Evolutionary conservation across 2,888 invertebrate species (phyloP).

Genomic region (Schizotus pectinicornis): DNA sequence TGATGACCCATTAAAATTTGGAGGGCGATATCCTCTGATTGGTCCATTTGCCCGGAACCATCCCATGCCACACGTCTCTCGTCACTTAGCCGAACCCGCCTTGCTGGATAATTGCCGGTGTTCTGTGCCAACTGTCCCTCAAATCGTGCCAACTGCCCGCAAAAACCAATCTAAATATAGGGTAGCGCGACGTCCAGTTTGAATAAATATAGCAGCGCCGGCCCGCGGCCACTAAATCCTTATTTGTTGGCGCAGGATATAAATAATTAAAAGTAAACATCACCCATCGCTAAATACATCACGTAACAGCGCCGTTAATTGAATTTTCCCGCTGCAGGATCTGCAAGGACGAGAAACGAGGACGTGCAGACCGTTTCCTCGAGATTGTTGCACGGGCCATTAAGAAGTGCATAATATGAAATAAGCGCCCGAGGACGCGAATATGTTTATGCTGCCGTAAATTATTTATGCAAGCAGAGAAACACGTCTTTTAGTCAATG

Average conservation of each 20-base stretch:
- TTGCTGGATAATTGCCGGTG: constrained; percentile 5
- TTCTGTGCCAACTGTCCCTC: constrained; percentile 12
- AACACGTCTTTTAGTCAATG: constrained; percentile 45
- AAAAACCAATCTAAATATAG: constrained; percentile 28
- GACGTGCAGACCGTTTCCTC: constrained; percentile 24
- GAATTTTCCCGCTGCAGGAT: constrained; percentile 24
- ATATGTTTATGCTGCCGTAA: constrained; percentile 49
- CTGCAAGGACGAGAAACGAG: constrained; percentile 4
- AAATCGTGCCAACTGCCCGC: constrained; percentile 6
- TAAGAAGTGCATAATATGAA: constrained; percentile 43
- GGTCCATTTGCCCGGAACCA: too few relatives aligned
- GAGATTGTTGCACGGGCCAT: constrained; percentile 42
- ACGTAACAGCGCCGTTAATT: constrained; percentile 30
- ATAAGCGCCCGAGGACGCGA: constrained; percentile 39
- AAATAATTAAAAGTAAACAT: constrained; percentile 50
- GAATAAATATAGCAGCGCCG: constrained; percentile 34
- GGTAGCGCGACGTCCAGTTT: constrained; percentile 26
- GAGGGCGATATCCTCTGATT: too few relatives aligned
- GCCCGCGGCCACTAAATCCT: constrained; percentile 31
- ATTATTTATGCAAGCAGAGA: constrained; percentile 45
- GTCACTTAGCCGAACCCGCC: too few relatives aligned
- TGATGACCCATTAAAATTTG: too few relatives aligned
- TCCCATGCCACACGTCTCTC: too few relatives aligned
- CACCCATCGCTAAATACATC: constrained; percentile 25
- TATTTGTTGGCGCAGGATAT: constrained; percentile 41